Evolutionary conservation across 53 echinoderm and acorn worm genomes (phyloP).

Genomic region (Pentamera pediparva): DNA sequence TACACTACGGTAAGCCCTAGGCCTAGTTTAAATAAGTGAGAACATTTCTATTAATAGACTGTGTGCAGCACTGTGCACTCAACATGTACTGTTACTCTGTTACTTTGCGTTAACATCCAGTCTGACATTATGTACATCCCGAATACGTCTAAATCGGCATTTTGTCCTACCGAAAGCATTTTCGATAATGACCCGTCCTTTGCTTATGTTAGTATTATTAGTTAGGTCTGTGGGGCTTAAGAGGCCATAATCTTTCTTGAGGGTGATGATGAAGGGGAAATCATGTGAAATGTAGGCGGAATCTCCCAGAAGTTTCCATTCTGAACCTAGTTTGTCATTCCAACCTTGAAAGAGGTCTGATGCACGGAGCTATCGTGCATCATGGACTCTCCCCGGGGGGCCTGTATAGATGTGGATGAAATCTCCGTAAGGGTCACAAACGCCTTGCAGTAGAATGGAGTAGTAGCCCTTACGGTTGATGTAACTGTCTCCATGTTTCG

Average conservation of each 20-base stretch:
- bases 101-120: no score
- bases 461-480: background rate
- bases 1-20: no score
- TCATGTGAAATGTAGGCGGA: background rate
- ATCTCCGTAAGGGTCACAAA: background rate
- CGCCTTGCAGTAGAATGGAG: background rate
- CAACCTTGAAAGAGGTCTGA: background rate
- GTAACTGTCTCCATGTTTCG: background rate
- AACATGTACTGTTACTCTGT: no score
- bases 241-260: background rate
- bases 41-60: no score
- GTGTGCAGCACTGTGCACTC: no score
- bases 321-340: background rate
- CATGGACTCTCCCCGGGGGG: background rate
- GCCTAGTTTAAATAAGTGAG: no score
- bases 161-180: background rate
- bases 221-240: background rate
- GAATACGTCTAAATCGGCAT: background rate
- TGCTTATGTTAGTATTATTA: background rate
- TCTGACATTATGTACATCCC: background rate
- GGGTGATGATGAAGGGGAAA: background rate
- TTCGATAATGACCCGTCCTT: background rate
- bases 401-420: background rate
- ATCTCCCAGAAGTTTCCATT: background rate
- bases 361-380: background rate